Conservation (phyloP, 1,140 invertebrate species). For the Lucilia cuprina region DNA sequence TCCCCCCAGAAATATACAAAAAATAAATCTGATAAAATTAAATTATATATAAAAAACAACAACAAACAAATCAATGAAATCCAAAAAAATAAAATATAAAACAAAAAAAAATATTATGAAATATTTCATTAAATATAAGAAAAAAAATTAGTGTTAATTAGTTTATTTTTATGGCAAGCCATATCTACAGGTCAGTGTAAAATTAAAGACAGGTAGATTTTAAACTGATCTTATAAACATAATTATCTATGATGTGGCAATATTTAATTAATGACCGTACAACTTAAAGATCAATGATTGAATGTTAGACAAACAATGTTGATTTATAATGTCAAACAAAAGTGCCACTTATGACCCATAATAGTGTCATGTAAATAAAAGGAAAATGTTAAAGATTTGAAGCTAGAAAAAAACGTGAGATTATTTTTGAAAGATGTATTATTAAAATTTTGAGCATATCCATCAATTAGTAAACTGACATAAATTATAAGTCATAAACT, state of each 20-base stretch:
- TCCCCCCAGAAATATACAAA: background rate
- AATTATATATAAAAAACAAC: background rate
- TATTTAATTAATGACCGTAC: background rate
- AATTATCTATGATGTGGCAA: background rate
- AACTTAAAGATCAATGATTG: background rate
- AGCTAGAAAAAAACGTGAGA: too few species aligned
- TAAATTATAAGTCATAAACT: too few species aligned
- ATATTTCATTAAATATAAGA: constrained; percentile 12
- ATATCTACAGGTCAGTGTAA: background rate
- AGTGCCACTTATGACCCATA: background rate
- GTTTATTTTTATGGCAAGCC: background rate
- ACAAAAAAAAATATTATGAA: constrained; percentile 28
- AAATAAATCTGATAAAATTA: background rate
- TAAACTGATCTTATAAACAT: too few species aligned
- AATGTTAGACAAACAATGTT: background rate
- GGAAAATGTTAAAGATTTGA: background rate
- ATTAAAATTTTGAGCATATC: too few species aligned
- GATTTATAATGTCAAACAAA: background rate
- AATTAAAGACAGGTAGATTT: background rate
- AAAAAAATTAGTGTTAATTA: constrained; percentile 17
- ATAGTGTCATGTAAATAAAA: background rate
- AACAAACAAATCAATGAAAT: background rate
- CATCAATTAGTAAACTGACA: too few species aligned
- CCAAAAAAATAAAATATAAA: constrained; percentile 23
- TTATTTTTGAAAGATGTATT: too few species aligned